A percentile compares a stretch with the other conserved stretches of the same genome.
These are phyloP conservation scores for Pygocentrus nattereri DNA, from an alignment of 2,797 vertebrate genomes.

Conservation along the genomic window DNA sequence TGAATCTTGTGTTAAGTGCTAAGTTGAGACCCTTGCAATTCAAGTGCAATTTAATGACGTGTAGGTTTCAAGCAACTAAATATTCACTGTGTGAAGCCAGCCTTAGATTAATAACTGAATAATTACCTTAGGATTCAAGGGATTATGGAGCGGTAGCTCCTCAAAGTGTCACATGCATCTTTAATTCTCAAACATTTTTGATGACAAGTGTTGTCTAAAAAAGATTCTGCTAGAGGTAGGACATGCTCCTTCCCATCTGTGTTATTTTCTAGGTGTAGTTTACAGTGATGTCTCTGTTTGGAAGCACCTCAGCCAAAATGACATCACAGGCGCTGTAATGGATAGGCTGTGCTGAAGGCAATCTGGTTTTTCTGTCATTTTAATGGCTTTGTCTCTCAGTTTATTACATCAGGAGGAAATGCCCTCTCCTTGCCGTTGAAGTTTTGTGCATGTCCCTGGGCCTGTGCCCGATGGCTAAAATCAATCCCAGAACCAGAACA, in stretches of 20 bases:
- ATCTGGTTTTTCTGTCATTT: slow-evolving; percentile 50
- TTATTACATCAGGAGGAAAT: slow-evolving; percentile 59
- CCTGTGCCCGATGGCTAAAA: slow-evolving; percentile 56
- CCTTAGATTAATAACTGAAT: neutral
- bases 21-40: no score
- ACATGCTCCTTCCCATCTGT: neutral
- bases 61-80: neutral
- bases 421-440: slow-evolving; percentile 48
- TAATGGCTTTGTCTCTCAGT: slow-evolving; percentile 56
- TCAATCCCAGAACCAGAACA: slow-evolving; percentile 49
- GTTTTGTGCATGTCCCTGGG: slow-evolving; percentile 50
- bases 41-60: neutral
- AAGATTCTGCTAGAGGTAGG: neutral
- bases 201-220: neutral
- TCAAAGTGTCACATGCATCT: neutral
- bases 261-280: slow-evolving; percentile 21
- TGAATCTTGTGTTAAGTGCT: no score
- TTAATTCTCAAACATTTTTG: neutral
- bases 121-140: neutral
- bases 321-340: slow-evolving; percentile 50
- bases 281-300: slow-evolving; percentile 45
- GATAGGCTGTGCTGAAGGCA: slow-evolving; percentile 55
- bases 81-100: no score
- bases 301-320: slow-evolving; percentile 44
- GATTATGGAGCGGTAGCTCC: neutral